Base-by-base conservation (phyloP, 2,888 invertebrate species). In the Heteromurus nitidus region DNA sequence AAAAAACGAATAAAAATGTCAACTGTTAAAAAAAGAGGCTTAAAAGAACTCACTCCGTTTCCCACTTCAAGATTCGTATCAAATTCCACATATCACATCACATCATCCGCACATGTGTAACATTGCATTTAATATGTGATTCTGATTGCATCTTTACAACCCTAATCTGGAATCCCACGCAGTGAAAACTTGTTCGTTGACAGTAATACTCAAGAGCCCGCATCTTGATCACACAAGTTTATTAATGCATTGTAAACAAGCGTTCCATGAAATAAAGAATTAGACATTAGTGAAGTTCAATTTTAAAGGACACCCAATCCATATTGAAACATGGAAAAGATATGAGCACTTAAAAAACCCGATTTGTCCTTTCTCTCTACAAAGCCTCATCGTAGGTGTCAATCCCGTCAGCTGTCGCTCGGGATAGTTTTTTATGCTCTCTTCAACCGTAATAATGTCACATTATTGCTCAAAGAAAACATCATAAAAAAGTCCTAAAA, bases 1-100 rank as follows among this genome's bases (percentile, higher is more conserved):
- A 79, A 79, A 79, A 47, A 28, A n/a, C 28, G 44, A 72, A 80
- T 80, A 80, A 80, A 80, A 80, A 80, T 80, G 80, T 72, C 80
- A 72, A 72, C 72, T 80, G 80, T 55, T 42, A 22, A 9, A n/a
- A 24, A 11, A 28, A 62, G 20, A 44, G 24, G 64, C 64, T 42
- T 24, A 42, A 44, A n/a, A 44, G 24, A n/a, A n/a, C n/a, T n/a
- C n/a, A n/a, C n/a, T n/a, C n/a, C n/a, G n/a, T n/a, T n/a, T n/a
- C n/a, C n/a, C n/a, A n/a, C 24, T 44, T 22, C n/a, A 28, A 80
- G 72, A 72, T 80, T 55, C 42, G 30, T 80, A 72, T 80, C 79
- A 70, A 64, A 65, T 79, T 68, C 50, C 30, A 18, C 55, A 30
- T 72, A 72, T 72, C 72, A 42, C 28, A 72, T 72, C 55, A 53